phyloP scores from a whole-genome alignment of 2,797 vertebrate species.

The Staurois parvus region DNA sequence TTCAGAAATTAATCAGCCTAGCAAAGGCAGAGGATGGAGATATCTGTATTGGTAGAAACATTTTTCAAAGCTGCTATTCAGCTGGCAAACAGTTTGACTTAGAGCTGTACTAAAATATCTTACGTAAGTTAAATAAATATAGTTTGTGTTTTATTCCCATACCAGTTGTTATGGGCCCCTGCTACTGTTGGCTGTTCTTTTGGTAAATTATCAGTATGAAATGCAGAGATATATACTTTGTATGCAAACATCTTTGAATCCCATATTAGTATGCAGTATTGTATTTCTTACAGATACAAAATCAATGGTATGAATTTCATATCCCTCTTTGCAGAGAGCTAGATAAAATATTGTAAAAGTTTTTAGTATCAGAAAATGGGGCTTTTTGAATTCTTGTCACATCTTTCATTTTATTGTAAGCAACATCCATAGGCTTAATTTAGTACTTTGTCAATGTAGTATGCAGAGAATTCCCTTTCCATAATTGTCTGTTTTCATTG shows the following conservation, averaged over 20 bases:
- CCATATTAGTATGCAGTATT: conserved; percentile 8
- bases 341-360: conserved; percentile 6
- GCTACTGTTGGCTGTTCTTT: background rate
- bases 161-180: background rate
- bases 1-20: no score
- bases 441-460: conserved; percentile 38
- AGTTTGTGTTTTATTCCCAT: background rate
- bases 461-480: conserved; percentile 16
- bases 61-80: no score
- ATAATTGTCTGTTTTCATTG: conserved; percentile 33
- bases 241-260: background rate
- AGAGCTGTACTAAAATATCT: background rate
- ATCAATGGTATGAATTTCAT: conserved; percentile 29
- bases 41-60: no score
- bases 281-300: conserved; percentile 17
- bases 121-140: background rate
- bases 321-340: background rate
- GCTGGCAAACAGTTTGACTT: no score
- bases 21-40: no score
- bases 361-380: conserved; percentile 4
- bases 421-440: conserved; percentile 21
- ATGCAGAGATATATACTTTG: background rate
- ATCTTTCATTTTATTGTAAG: conserved; percentile 15
- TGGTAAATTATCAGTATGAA: background rate
- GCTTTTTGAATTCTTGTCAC: conserved; percentile 10